Evolutionary conservation across 2,888 invertebrate species (phyloP), one percentile per base, ranked within the genome.

Genomic region (Charanyca ferruginea): DNA sequence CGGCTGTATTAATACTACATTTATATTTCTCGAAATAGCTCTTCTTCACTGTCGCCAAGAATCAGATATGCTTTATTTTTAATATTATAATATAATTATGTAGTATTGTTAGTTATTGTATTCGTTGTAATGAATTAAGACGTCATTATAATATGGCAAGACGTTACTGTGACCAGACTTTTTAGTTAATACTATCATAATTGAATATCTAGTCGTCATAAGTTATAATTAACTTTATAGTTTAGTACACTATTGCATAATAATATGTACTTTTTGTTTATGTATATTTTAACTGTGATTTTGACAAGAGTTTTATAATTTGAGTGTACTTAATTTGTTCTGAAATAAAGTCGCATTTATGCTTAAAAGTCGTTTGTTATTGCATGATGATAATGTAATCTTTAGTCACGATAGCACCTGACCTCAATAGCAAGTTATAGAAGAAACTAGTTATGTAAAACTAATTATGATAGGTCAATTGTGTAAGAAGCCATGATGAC

Each of bases 201-300:
- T 65, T 79, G 22, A 79, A 79, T 79, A 77, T 84, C 84, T 84
- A 84, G 84, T 84, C 84, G 67, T 78, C 20, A 25, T 85, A 83
- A 81, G 85, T 83, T 79, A 84, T 84, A 85, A 80, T 80, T 1
- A 80, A 76, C 73, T 66, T 71, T 77, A 63, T 81, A 78, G 59
- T 59, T 60, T 69, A 70, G 62, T 58, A 66, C 51, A 68, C 41
- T 70, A 57, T 78, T 69, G 63, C 59, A 38, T 38, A 38, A 38
- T 28, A 5, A 28, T 28, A n/a, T 38, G 52, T 74, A 54, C 65
- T 25, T 79, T 66, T 60, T 70, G 66, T 74, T 60, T 79, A 63
- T 72, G 66, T 73, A 66, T 79, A 68, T 66, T 66, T 79, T 73
- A 69, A 76, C 66, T 80, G 80, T 80, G 79, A 79, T 80, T 79